Evolutionary conservation across 2,797 vertebrate genomes (phyloP).

Genomic region (Distichodus sexfasciatus): DNA sequence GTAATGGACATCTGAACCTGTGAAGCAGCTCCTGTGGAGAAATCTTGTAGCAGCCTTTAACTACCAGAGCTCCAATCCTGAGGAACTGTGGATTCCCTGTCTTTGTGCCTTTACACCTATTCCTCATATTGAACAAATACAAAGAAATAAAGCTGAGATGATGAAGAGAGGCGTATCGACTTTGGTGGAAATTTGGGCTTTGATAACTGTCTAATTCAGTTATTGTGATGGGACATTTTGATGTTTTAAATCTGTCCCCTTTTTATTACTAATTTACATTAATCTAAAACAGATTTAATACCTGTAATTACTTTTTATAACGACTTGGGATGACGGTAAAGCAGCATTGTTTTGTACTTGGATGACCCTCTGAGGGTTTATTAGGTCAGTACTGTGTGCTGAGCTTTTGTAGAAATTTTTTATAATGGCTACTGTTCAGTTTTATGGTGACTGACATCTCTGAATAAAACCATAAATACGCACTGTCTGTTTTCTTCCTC

Average conservation of each 20-base stretch:
- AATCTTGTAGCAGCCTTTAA: slow-evolving; percentile 2
- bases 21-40: slow-evolving; percentile 9
- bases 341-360: slow-evolving; percentile 12
- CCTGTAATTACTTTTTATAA: slow-evolving; percentile 7
- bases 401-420: slow-evolving; percentile 5
- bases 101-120: not conserved
- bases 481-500: not conserved
- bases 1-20: slow-evolving; percentile 52
- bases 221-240: not conserved
- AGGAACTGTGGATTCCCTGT: not conserved
- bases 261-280: not conserved
- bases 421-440: slow-evolving; percentile 1
- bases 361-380: not conserved
- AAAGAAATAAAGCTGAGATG: not conserved
- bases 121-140: slow-evolving; percentile 22
- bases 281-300: not conserved
- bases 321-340: not conserved
- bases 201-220: not conserved
- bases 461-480: slow-evolving; percentile 27
- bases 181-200: slow-evolving; percentile 1
- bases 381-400: slow-evolving; percentile 4
- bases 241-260: not conserved
- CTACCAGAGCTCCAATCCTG: slow-evolving; percentile 6
- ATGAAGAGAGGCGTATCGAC: not conserved
- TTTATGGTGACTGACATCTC: slow-evolving; percentile 11